These are phyloP conservation scores for Pogonomyrmex californicus DNA, from an alignment of 1,140 invertebrate species.

Conservation along the genomic window DNA sequence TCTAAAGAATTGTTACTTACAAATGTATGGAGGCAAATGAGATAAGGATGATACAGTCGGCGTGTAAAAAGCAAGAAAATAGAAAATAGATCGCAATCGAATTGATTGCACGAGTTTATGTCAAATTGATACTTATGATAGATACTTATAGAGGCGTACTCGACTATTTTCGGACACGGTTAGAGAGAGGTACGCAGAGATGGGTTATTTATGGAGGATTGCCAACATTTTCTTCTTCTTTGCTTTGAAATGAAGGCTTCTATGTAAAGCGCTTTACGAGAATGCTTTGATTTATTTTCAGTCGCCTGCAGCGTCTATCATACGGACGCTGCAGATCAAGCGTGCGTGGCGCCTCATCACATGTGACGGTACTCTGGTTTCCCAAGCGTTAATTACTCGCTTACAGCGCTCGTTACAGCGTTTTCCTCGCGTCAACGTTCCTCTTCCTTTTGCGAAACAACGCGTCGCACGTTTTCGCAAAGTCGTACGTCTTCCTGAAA, in stretches of 20 bases:
- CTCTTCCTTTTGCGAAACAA: neutral
- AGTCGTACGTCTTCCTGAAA: neutral
- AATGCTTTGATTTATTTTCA: slow-evolving; percentile 63
- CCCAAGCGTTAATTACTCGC: slow-evolving; percentile 41
- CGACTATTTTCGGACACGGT: slow-evolving; percentile 42
- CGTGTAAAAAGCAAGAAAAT: neutral
- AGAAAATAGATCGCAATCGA: neutral
- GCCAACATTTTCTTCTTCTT: slow-evolving; percentile 51
- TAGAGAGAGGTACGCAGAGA: slow-evolving; percentile 32
- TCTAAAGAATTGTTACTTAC: no score
- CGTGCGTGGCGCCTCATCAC: slow-evolving; percentile 45
- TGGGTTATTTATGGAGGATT: slow-evolving; percentile 58
- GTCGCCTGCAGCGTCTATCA: slow-evolving; percentile 46
- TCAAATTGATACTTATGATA: slow-evolving; percentile 29
- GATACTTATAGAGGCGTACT: slow-evolving; percentile 33
- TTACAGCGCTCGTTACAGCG: slow-evolving; percentile 42
- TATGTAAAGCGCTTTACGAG: slow-evolving; percentile 46
- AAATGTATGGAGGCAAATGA: neutral
- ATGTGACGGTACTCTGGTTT: neutral
- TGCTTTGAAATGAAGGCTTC: slow-evolving; percentile 55
- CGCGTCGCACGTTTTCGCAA: neutral
- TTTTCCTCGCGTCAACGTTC: neutral
- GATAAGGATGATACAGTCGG: neutral
- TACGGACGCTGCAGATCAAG: slow-evolving; percentile 41
- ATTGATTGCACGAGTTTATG: neutral